Evolutionary conservation across 2,888 invertebrate species (phyloP), one percentile per base, ranked within the genome.

Genomic region (Aphodius sticticus): DNA sequence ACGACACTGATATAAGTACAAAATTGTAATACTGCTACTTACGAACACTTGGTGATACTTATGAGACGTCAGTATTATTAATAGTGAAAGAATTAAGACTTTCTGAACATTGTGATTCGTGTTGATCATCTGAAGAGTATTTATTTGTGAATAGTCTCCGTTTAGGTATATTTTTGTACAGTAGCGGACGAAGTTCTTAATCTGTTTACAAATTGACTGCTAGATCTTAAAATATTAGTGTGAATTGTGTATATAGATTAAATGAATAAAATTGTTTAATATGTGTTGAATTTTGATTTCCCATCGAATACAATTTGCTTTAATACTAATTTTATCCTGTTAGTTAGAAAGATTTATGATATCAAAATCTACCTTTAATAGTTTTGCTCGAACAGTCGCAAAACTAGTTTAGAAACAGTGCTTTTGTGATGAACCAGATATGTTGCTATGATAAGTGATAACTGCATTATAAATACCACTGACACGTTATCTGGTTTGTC

Each of bases 1-100:
- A 74, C 14, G 37, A 36, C 12, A 74, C 74, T 35, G 74, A 74
- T 35, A n/a, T 74, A 26, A 36, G 74, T 74, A 74, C 74, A 37
- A 74, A 74, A 74, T n/a, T 74, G 37, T 74, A 74, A 74, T 53
- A 12, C 53, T 53, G 53, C 53, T 5, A 5, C 53, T 53, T 12
- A 3, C 26, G 26, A 26, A 26, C 53, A 12, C 53, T 53, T 12
- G 53, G 53, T 53, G 53, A 53, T 53, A 53, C 53, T 53, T 53
- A 53, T 1, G 12, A 53, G 9, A 53, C 53, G 53, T 53, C 53
- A 53, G 53, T 53, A 53, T 53, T 53, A 53, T 53, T 3, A 53
- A 53, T 53, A 9, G 53, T 53, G 53, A 53, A 53, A 53, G 53
- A 53, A 9, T 53, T 9, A 12, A 53, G 53, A 53, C 53, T 53